Evolutionary conservation across 2,113 vertebrate genomes (phyloP), one percentile per base, ranked within the genome.

Genomic region (Lepus americanus): DNA sequence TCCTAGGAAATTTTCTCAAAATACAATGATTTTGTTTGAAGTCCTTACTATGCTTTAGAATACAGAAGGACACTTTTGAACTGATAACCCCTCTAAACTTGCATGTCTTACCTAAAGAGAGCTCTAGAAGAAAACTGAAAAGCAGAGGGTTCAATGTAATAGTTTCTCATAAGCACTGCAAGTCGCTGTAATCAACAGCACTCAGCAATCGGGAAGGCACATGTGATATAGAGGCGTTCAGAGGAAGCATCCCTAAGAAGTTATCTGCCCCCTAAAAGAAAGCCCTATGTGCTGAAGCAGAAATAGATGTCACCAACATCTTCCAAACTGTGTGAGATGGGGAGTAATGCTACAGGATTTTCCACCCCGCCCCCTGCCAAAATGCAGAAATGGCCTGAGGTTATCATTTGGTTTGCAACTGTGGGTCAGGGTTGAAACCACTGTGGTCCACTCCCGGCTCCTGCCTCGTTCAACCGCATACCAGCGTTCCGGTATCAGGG

Each of bases 91-190:
- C 55, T 66, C 53, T 72, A 69, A 59, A 27, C n/a, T 63, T 61
- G 25, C 3, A 6, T 31, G 16, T 66, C 36, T 72, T 39, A 81
- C 33, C 61, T 64, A 36, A 55, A 64, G n/a, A 89, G 49, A 64
- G 27, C 81, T 89, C 80, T 67, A 87, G 70, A 94, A 72, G 76
- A 67, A 81, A 89, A 80, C 25, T 22, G 55, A 77, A 70, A 83
- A 9, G 10, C 25, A 78, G 23, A 73, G 27, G 66, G 33, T 39
- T 79, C 39, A 55, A 39, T 39, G 44, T 67, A 80, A 49, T n/a
- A 64, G 29, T 59, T 64, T 69, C 20, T 85, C 39, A 39, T 33
- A 81, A 92, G 31, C 66, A 14, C 89, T 59, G 0, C 13, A 78
- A 76, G 23, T 86, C 31, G 49, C n/a, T 53, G n/a, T 33, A 14